phyloP scores from a whole-genome alignment of 1,140 invertebrate genomes.

The Brachionus angularis region DNA sequence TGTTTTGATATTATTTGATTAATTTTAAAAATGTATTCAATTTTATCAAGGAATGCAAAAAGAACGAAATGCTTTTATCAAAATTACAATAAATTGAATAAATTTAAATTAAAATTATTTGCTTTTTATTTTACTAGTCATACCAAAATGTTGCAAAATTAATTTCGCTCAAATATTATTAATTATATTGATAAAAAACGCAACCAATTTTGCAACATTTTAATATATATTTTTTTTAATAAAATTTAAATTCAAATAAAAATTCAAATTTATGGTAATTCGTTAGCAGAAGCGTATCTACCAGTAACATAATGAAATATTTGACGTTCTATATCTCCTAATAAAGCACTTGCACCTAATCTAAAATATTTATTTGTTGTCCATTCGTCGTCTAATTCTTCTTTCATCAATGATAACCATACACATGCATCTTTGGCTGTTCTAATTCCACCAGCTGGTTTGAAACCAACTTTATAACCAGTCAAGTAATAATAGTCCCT shows the following conservation, averaged over 20 bases:
- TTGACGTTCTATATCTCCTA: conserved; percentile 66
- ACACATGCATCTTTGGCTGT: conserved; percentile 77
- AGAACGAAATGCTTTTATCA: conserved; percentile 40
- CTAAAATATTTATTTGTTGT: conserved; percentile 76
- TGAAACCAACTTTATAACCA: conserved; percentile 77
- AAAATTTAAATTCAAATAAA: not conserved
- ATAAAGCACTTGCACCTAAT: conserved; percentile 84
- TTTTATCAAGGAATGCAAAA: conserved; percentile 45
- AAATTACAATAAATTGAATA: not conserved
- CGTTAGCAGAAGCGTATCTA: conserved; percentile 52
- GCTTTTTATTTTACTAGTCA: no score
- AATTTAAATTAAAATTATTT: no score
- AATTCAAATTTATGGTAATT: conserved; percentile 52
- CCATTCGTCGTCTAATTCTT: conserved; percentile 82
- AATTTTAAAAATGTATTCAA: not conserved
- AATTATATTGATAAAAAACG: no score
- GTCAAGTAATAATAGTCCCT: conserved; percentile 71
- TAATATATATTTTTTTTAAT: not conserved
- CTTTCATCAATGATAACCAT: conserved; percentile 79
- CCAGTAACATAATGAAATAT: conserved; percentile 59
- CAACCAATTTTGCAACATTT: no score
- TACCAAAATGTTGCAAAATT: no score
- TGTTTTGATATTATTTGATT: not conserved
- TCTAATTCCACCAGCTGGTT: conserved; percentile 90
- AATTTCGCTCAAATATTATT: no score